Percentiles rank a stretch among this genome's conserved stretches.
phyloP scores from a whole-genome alignment of 92 coral and sea anemone species.

The Diadumene lineata region DNA sequence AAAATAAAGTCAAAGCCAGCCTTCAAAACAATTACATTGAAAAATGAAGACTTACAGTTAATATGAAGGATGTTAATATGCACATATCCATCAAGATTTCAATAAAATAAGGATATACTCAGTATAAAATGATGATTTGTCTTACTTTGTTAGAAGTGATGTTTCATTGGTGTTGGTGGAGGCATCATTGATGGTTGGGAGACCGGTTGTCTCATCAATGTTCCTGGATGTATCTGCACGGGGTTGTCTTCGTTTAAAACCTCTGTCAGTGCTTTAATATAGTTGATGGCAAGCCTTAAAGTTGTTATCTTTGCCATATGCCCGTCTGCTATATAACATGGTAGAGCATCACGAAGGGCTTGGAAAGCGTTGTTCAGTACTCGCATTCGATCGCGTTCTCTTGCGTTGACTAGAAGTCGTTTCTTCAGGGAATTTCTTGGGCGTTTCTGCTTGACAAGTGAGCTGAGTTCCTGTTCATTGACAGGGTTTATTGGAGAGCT shows the following conservation, averaged over 20 bases:
- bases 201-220: constrained; percentile 21
- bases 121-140: not conserved
- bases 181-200: constrained; percentile 26
- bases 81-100: not conserved
- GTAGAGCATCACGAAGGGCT: constrained; percentile 93
- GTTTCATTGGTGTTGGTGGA: constrained; percentile 17
- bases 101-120: not conserved
- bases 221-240: constrained; percentile 18
- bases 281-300: constrained; percentile 92
- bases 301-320: constrained; percentile 99
- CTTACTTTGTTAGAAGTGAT: constrained; percentile 23
- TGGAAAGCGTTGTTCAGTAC: constrained; percentile 93
- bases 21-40: not conserved
- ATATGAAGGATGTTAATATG: not conserved
- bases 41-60: not conserved
- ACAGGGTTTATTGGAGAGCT: constrained; percentile 49
- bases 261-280: constrained; percentile 93
- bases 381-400: constrained; percentile 97
- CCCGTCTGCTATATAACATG: constrained; percentile 99
- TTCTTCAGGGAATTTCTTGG: constrained; percentile 91
- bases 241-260: constrained; percentile 76
- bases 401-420: constrained; percentile 92
- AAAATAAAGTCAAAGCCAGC: constrained; percentile 6
- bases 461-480: constrained; percentile 43
- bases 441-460: constrained; percentile 64